phyloP scores from a whole-genome alignment of 2,113 vertebrate species.

The Pachyramphus minor region DNA sequence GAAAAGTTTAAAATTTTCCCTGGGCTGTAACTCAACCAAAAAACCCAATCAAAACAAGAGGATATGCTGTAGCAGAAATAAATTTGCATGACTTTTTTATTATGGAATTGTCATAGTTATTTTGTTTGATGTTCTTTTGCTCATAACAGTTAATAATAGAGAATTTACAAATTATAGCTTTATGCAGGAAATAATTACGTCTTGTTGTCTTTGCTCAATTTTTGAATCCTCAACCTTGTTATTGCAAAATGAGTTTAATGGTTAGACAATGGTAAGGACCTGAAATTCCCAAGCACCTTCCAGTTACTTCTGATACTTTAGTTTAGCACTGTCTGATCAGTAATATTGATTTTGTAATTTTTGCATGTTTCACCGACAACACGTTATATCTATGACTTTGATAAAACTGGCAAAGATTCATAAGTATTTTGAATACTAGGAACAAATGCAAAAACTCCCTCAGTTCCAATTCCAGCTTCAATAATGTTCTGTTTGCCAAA shows the following conservation, averaged over 20 bases:
- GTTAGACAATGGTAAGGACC: neutral
- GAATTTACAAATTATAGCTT: neutral
- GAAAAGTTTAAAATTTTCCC: neutral
- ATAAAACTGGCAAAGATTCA: neutral
- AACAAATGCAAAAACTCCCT: neutral
- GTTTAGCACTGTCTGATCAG: neutral
- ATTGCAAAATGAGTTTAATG: neutral
- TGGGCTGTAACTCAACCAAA: neutral
- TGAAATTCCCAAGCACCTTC: neutral
- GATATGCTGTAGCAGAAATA: neutral
- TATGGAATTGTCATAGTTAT: neutral
- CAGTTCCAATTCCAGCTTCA: neutral
- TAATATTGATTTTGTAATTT: neutral
- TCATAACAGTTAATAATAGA: neutral
- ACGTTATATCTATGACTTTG: neutral
- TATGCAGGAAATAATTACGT: neutral
- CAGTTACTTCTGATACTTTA: neutral
- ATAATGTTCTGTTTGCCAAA: neutral
- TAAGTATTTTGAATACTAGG: neutral
- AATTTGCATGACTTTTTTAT: neutral
- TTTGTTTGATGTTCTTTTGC: neutral
- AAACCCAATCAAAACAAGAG: neutral
- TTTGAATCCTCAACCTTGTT: neutral
- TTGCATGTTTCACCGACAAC: neutral
- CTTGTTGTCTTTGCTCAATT: neutral